Evolutionary conservation across 2,113 vertebrate species (phyloP).

Genomic region (Lophius piscatorius): DNA sequence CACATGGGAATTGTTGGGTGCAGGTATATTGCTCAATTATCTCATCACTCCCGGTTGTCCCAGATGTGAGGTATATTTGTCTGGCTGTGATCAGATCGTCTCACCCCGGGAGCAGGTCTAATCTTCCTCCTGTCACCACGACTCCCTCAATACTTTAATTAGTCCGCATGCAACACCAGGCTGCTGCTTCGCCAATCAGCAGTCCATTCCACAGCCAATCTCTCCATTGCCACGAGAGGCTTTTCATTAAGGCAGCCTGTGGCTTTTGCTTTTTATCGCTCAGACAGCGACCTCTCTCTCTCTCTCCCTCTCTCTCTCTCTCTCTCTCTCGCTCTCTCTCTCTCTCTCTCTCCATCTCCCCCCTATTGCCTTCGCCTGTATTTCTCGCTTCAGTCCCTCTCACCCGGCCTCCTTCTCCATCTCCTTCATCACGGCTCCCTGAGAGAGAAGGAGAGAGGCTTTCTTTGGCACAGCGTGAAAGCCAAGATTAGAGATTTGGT

Average conservation of each 20-base stretch:
- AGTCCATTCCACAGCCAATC: conserved; percentile 66
- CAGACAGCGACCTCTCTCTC: conserved; percentile 40
- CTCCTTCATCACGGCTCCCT: conserved; percentile 51
- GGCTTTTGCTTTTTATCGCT: conserved; percentile 59
- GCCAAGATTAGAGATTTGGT: conserved; percentile 60
- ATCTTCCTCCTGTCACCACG: conserved; percentile 50
- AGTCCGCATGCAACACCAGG: conserved; percentile 55
- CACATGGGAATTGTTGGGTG: background rate
- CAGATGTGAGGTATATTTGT: conserved; percentile 29
- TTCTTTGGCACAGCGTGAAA: conserved; percentile 57
- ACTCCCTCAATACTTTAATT: conserved; percentile 66
- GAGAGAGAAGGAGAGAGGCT: conserved; percentile 26
- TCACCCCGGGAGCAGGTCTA: conserved; percentile 47
- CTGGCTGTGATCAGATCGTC: conserved; percentile 15
- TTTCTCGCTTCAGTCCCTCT: conserved; percentile 35
- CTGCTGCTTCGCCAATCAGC: conserved; percentile 69
- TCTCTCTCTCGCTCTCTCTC: too few relatives aligned
- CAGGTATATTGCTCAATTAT: too few relatives aligned
- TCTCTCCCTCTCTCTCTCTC: conserved; percentile 8
- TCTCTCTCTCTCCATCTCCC: too few relatives aligned
- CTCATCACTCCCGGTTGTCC: conserved; percentile 21
- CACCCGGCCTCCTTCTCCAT: conserved; percentile 31
- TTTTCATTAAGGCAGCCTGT: conserved; percentile 75
- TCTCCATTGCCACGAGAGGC: conserved; percentile 71
- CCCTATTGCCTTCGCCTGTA: conserved; percentile 31